Conservation (phyloP, 2,888 invertebrate genomes). For the Thecocarcelia acutangulata region DNA sequence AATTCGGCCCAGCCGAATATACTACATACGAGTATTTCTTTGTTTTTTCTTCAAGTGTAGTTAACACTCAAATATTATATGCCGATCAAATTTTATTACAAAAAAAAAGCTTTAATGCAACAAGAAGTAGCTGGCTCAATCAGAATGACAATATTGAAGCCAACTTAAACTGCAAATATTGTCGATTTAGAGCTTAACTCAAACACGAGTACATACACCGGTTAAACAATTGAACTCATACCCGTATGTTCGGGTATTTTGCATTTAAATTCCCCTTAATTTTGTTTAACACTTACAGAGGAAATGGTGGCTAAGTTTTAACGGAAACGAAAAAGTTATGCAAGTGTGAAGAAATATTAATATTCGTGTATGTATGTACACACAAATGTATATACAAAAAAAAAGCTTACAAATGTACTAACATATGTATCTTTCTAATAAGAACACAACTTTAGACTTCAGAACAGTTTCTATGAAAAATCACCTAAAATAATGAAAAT, state of each 20-base stretch:
- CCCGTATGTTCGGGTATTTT: not conserved
- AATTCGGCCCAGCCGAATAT: too few species aligned
- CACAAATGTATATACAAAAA: not conserved
- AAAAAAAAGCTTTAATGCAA: constrained; percentile 11
- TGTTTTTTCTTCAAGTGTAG: not conserved
- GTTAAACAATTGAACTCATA: not conserved
- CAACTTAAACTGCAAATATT: constrained; percentile 61
- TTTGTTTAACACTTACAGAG: constrained; percentile 28
- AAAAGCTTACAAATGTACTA: not conserved
- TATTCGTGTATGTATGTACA: not conserved
- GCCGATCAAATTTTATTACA: too few species aligned
- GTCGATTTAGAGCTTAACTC: constrained; percentile 15
- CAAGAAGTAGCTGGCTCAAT: constrained; percentile 37
- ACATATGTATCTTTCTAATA: too few species aligned
- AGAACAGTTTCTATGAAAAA: too few species aligned
- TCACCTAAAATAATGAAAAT: too few species aligned
- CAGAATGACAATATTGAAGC: constrained; percentile 50
- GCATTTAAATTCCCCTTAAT: not conserved
- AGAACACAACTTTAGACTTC: too few species aligned
- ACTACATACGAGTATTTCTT: too few species aligned
- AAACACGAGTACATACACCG: not conserved
- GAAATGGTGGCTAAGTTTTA: constrained; percentile 45
- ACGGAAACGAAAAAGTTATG: constrained; percentile 61
- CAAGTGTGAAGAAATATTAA: constrained; percentile 30
- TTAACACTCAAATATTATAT: too few species aligned